These are phyloP conservation scores for Chelidonichthys spinosus DNA, from an alignment of 2,797 vertebrate genomes.

Conservation along the genomic window DNA sequence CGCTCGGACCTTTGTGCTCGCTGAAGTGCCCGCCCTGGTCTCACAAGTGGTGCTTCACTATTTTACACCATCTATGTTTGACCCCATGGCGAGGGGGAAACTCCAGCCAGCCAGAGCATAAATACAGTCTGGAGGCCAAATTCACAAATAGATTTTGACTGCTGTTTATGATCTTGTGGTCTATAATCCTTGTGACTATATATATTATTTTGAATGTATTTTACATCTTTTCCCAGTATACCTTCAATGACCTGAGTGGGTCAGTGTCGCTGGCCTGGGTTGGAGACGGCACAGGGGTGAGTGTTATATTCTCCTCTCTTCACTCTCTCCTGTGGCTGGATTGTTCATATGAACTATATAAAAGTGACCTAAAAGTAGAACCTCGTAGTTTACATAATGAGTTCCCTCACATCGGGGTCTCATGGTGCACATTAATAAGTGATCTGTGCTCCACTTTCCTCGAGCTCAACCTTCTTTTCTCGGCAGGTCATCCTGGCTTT, in stretches of 20 bases:
- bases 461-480: slow-evolving; percentile 40
- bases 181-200: not conserved
- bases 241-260: slow-evolving; percentile 91
- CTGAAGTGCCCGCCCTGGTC: slow-evolving; percentile 17
- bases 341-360: slow-evolving; percentile 6
- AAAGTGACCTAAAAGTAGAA: slow-evolving; percentile 2
- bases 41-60: slow-evolving; percentile 38
- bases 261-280: slow-evolving; percentile 95
- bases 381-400: slow-evolving; percentile 7
- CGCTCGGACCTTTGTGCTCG: slow-evolving; percentile 5
- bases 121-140: slow-evolving; percentile 10
- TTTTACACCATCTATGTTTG: slow-evolving; percentile 4
- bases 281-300: slow-evolving; percentile 94
- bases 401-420: slow-evolving; percentile 12
- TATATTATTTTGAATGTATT: not conserved
- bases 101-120: slow-evolving; percentile 11
- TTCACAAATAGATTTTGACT: slow-evolving; percentile 12
- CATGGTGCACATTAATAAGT: slow-evolving; percentile 20
- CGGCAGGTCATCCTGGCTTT: slow-evolving; percentile 92
- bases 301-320: slow-evolving; percentile 60
- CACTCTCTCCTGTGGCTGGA: not conserved
- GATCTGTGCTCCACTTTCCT: slow-evolving; percentile 21
- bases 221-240: slow-evolving; percentile 75
- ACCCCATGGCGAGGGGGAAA: not conserved
- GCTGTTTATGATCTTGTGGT: slow-evolving; percentile 4